Conservation (phyloP, 2,113 vertebrate species). For the Heterotilapia buettikoferi region DNA sequence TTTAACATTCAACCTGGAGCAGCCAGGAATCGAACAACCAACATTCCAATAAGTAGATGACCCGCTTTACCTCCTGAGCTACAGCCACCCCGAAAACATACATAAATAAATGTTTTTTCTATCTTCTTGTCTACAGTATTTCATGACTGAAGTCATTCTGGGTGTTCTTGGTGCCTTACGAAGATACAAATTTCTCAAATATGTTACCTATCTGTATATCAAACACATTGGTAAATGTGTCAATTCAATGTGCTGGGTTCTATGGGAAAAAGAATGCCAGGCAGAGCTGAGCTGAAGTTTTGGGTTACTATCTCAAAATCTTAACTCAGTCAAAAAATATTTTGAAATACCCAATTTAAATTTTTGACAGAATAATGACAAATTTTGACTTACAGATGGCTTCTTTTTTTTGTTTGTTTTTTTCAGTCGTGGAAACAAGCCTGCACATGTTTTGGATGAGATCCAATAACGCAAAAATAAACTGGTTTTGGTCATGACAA, state of each 20-base stretch:
- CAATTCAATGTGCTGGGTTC: not conserved
- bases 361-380: not conserved
- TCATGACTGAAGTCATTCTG: not conserved
- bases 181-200: not conserved
- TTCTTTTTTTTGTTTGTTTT: not conserved
- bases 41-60: not conserved
- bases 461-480: not conserved
- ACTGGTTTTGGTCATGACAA: not conserved
- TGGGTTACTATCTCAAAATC: not conserved
- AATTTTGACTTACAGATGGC: not conserved
- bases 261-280: not conserved
- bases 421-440: not conserved
- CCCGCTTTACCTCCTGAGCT: not conserved
- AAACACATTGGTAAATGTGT: not conserved
- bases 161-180: not conserved
- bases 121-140: not conserved
- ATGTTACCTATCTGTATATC: not conserved
- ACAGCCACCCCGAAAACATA: not conserved
- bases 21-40: not conserved
- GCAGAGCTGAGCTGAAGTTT: not conserved
- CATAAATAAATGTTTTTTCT: not conserved
- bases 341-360: not conserved
- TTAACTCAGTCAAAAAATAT: not conserved
- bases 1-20: not conserved
- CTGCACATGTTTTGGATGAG: not conserved